Conservation (phyloP, 2,797 vertebrate species). For the Calcarius lapponicus region DNA sequence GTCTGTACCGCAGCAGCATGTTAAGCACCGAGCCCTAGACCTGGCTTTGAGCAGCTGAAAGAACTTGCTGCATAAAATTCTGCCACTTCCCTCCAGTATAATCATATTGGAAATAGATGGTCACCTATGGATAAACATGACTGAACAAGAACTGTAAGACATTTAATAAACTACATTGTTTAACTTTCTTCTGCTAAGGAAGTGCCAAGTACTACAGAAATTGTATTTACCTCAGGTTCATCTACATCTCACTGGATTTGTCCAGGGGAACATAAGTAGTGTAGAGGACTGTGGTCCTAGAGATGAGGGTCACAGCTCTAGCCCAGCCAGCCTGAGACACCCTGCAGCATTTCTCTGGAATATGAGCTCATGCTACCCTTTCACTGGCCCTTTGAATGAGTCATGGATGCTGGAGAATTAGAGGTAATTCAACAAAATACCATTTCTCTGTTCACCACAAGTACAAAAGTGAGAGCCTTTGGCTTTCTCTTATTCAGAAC, state of each 20-base stretch:
- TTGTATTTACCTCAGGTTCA: neutral
- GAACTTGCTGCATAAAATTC: neutral
- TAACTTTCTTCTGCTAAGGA: neutral
- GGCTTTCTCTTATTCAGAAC: neutral
- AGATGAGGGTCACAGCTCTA: neutral
- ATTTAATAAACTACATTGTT: neutral
- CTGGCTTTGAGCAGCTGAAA: neutral
- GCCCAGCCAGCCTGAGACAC: neutral
- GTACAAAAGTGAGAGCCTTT: neutral
- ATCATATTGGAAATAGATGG: neutral
- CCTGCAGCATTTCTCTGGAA: neutral
- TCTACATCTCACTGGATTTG: neutral
- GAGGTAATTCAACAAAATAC: neutral
- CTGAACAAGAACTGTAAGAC: neutral
- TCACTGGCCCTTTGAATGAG: neutral
- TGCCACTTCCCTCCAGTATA: neutral
- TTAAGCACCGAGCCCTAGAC: slow-evolving; percentile 10
- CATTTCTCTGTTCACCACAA: neutral
- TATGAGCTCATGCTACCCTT: neutral
- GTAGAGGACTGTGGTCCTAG: neutral
- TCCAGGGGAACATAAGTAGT: neutral
- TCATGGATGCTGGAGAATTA: neutral
- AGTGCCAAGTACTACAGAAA: neutral
- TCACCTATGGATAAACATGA: neutral
- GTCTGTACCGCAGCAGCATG: slow-evolving; percentile 20